Evolutionary conservation across 2,113 vertebrate species (phyloP), one percentile per base, ranked within the genome.

Genomic region (Vombatus ursinus): DNA sequence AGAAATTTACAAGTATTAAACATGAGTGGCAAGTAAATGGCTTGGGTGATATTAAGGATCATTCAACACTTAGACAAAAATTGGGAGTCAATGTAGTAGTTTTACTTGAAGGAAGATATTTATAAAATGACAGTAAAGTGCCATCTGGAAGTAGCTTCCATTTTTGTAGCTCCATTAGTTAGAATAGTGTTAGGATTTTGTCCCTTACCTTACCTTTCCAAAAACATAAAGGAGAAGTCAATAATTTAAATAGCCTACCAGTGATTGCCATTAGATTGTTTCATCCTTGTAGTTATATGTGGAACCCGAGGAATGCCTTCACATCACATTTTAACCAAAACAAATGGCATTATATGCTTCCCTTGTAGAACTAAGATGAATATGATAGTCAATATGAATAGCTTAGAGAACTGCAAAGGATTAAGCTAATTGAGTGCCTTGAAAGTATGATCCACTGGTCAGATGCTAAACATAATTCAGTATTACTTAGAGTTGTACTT

Each of bases 1-100:
- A 99, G 99, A 99, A 99, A 99, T 99, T 99, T 98, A 99, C 99
- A 99, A 99, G 99, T 98, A 99, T 99, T 98, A 99, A 99, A 98
- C 99, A 99, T 91, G 99, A 99, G 97, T 99, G 99, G 99, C 99
- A 99, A 99, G 99, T 99, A 97, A 99, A 99, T 98, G 99, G 99
- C 96, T 99, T 99, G 98, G 99, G 99, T 98, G 99, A 99, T 98
- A 99, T 99, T 98, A 99, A 99, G 99, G 99, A 99, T 98, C 99
- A 99, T 94, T 98, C 98, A 12, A 99, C 99, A 92, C 98, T 99
- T 97, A 99, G 99, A 98, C 99, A 99, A 96, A 99, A 99, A 98
- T 97, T 99, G 98, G 99, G 99, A 98, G 99, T 99, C 97, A 99
- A 99, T 93, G 99, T 99, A 98, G 99, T 99, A 97, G 99, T 99